A percentile compares a stretch with the other conserved stretches of the same genome.
Conservation (phyloP, 1,140 invertebrate genomes). For the Aphidius gifuensis region DNA sequence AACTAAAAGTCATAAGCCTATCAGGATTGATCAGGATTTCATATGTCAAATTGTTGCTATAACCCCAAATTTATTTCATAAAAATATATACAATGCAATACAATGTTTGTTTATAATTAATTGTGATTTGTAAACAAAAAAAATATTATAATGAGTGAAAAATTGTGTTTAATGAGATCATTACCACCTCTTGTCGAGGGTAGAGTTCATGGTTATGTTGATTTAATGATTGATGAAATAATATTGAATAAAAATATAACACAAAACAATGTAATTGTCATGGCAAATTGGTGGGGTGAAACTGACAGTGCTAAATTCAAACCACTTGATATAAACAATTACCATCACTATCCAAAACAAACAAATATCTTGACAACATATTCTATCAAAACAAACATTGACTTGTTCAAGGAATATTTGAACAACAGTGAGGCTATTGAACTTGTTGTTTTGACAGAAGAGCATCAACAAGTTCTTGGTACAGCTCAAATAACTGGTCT, state of each 20-base stretch:
- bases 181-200: constrained; percentile 47
- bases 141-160: too few species aligned
- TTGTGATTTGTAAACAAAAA: too few species aligned
- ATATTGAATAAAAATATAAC: constrained; percentile 41
- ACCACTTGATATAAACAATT: constrained; percentile 29
- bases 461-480: constrained; percentile 36
- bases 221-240: constrained; percentile 43
- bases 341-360: constrained; percentile 7
- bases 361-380: constrained; percentile 38
- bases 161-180: constrained; percentile 28
- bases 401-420: constrained; percentile 47
- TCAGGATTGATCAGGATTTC: too few species aligned
- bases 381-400: constrained; percentile 42
- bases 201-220: constrained; percentile 46
- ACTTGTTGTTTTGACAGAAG: constrained; percentile 36
- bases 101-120: too few species aligned
- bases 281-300: constrained; percentile 50
- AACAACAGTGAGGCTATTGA: constrained; percentile 47
- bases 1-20: too few species aligned
- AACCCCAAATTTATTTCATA: too few species aligned
- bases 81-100: too few species aligned
- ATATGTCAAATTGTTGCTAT: too few species aligned
- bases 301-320: constrained; percentile 41
- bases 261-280: constrained; percentile 36
- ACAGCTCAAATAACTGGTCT: constrained; percentile 39